Evolutionary conservation across 1,140 invertebrate genomes (phyloP), one percentile per base, ranked within the genome.

Genomic region (Aethina tumida): DNA sequence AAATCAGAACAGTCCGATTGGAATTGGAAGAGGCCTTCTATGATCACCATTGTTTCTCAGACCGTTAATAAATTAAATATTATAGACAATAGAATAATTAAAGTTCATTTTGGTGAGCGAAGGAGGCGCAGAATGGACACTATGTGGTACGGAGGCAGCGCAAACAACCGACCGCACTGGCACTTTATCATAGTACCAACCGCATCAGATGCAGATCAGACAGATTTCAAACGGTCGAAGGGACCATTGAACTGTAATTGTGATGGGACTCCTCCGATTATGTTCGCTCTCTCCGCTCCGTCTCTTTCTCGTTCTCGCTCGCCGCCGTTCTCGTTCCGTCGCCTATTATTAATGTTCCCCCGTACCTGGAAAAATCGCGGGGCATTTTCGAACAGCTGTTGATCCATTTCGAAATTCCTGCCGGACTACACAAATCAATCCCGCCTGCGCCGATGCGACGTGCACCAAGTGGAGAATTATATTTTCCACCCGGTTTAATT

Each of bases 101-200:
- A n/a, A n/a, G n/a, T n/a, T n/a, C n/a, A n/a, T n/a, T n/a, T n/a
- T n/a, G n/a, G n/a, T n/a, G n/a, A n/a, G n/a, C n/a, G n/a, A n/a
- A n/a, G n/a, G n/a, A n/a, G n/a, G n/a, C n/a, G n/a, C n/a, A n/a
- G n/a, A n/a, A n/a, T n/a, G n/a, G n/a, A n/a, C n/a, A n/a, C n/a
- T n/a, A n/a, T n/a, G n/a, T n/a, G n/a, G n/a, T n/a, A n/a, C n/a
- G n/a, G n/a, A n/a, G n/a, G n/a, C n/a, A n/a, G n/a, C n/a, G n/a
- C n/a, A n/a, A n/a, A n/a, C n/a, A n/a, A n/a, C n/a, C n/a, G n/a
- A n/a, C n/a, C n/a, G n/a, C n/a, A 31, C 31, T 35, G 24, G 42
- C 38, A 48, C 36, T 48, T 48, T 48, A 48, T 48, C 46, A 48
- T 48, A 41, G 43, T 39, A n/a, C n/a, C n/a, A 45, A 42, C 38